phyloP scores from a whole-genome alignment of 1,140 invertebrate genomes.

The Bradysia coprophila region DNA sequence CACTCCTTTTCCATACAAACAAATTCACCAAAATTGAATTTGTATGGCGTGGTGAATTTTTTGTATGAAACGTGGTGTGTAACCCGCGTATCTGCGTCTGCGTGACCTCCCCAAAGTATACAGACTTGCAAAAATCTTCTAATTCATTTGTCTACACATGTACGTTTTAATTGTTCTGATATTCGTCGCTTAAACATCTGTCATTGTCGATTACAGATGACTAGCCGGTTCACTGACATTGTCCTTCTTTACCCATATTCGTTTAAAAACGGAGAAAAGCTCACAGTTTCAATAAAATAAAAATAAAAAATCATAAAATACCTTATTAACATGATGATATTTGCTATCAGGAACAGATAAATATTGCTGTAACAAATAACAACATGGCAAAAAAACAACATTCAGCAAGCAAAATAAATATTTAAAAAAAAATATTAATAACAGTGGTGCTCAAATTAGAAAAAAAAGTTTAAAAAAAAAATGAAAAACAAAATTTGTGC shows the following conservation, averaged over 20 bases:
- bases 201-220: too few relatives aligned
- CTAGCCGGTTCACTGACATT: background rate
- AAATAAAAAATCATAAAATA: background rate
- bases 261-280: background rate
- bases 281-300: background rate
- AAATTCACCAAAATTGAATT: too few relatives aligned
- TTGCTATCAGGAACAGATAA: conserved; percentile 3
- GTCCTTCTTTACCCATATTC: background rate
- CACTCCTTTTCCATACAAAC: too few relatives aligned
- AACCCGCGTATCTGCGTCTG: too few relatives aligned
- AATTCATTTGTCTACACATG: too few relatives aligned
- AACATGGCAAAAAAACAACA: background rate
- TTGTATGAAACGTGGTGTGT: too few relatives aligned
- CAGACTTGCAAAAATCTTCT: too few relatives aligned
- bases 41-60: too few relatives aligned
- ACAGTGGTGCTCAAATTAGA: background rate
- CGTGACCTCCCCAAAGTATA: too few relatives aligned
- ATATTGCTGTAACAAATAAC: conserved; percentile 2
- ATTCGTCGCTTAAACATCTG: too few relatives aligned
- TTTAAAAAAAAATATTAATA: background rate
- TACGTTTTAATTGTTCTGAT: too few relatives aligned
- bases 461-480: background rate
- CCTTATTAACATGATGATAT: conserved; percentile 2
- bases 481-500: too few relatives aligned
- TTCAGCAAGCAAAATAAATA: background rate